These are phyloP conservation scores for Actinia tenebrosa DNA, from an alignment of 64 coral and sea anemone species.

Conservation along the genomic window DNA sequence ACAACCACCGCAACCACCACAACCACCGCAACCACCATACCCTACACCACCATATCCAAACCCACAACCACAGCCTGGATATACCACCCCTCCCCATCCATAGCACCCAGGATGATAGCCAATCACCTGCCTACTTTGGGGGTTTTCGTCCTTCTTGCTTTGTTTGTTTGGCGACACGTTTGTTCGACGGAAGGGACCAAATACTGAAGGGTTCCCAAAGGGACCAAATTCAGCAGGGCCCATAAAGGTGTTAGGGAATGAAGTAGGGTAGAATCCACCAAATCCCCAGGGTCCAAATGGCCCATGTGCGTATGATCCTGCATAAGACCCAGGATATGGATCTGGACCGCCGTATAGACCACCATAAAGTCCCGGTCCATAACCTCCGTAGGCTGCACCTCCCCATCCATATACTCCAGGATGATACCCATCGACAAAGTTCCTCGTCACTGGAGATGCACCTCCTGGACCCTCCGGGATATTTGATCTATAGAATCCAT, in stretches of 20 bases:
- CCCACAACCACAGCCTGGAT: conserved; percentile 71
- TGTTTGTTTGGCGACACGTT: not conserved
- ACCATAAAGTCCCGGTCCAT: conserved; percentile 21
- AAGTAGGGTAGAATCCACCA: conserved; percentile 10
- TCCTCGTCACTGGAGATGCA: not conserved
- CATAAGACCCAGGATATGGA: not conserved
- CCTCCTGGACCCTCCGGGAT: conserved; percentile 29
- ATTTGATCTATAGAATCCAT: conserved; percentile 35
- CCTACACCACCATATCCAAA: conserved; percentile 16
- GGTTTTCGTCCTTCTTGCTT: conserved; percentile 4
- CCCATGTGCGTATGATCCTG: not conserved
- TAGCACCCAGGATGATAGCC: conserved; percentile 82
- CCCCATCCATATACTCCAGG: conserved; percentile 87
- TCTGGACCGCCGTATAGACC: not conserved
- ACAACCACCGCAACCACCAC: conserved; percentile 24
- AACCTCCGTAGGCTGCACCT: conserved; percentile 49
- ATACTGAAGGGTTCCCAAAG: not conserved
- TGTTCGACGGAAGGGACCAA: conserved; percentile 5
- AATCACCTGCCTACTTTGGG: conserved; percentile 55
- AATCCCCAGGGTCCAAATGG: not conserved
- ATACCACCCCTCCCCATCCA: conserved; percentile 73
- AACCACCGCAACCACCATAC: conserved; percentile 26
- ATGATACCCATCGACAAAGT: conserved; percentile 58
- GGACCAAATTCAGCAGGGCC: conserved; percentile 15
- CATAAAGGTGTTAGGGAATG: not conserved